Evolutionary conservation across 2,888 invertebrate species (phyloP).

Genomic region (Dexiosoma caninum): DNA sequence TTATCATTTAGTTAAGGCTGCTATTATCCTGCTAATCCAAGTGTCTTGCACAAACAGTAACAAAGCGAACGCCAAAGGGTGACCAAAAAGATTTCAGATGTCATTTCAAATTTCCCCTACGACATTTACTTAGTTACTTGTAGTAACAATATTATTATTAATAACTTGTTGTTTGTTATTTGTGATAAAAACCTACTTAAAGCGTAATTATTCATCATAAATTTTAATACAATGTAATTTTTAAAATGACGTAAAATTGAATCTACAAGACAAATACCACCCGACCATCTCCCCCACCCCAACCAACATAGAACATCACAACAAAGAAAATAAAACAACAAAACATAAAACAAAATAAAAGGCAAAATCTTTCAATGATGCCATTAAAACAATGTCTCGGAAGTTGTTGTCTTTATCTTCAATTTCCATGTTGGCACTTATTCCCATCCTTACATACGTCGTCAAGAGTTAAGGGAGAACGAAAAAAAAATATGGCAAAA

Average conservation of each 20-base stretch:
- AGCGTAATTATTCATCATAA: constrained; percentile 22
- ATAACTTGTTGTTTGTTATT: constrained; percentile 21
- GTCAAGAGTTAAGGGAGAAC: constrained; percentile 3
- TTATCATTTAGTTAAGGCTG: not conserved
- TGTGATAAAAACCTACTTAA: not conserved
- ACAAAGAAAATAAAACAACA: not conserved
- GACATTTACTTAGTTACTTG: not conserved
- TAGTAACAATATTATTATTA: not conserved
- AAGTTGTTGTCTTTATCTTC: not conserved
- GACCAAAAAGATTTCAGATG: not conserved
- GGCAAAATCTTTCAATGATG: constrained; percentile 34
- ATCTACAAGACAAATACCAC: not conserved
- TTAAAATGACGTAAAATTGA: not conserved
- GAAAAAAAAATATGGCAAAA: not conserved
- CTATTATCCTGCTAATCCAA: not conserved
- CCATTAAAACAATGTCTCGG: not conserved
- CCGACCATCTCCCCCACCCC: not conserved
- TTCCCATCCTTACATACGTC: not conserved
- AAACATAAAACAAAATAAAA: not conserved
- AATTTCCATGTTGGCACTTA: not conserved
- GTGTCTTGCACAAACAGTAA: not conserved
- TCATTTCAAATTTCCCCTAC: not conserved
- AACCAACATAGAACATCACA: not conserved
- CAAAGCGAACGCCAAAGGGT: not conserved
- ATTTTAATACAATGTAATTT: not conserved